Percentiles rank a stretch among this genome's conserved stretches.
These are phyloP conservation scores for Galaxea fascicularis DNA, from an alignment of 92 coral and sea anemone species.

Conservation along the genomic window DNA sequence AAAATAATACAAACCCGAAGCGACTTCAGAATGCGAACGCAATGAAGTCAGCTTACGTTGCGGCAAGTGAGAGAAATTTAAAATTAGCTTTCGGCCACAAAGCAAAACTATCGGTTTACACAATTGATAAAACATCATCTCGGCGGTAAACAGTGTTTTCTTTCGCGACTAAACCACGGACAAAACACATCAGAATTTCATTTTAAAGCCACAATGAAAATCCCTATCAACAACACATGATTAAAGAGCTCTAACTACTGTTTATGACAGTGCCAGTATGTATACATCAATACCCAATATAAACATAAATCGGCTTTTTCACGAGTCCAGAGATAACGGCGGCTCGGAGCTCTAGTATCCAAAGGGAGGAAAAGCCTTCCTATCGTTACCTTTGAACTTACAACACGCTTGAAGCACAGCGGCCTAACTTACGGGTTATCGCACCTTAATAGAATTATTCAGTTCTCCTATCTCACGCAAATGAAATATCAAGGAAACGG, in stretches of 20 bases:
- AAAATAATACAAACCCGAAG: not conserved
- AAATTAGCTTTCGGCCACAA: slow-evolving; percentile 3
- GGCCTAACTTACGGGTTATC: not conserved
- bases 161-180: slow-evolving; percentile 17
- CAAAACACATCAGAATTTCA: slow-evolving; percentile 37
- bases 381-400: not conserved
- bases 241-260: slow-evolving; percentile 24
- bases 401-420: not conserved
- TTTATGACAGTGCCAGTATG: slow-evolving; percentile 30
- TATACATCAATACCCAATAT: slow-evolving; percentile 32
- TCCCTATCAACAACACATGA: slow-evolving; percentile 44
- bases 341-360: not conserved
- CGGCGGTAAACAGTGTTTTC: slow-evolving; percentile 15
- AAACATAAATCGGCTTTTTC: slow-evolving; percentile 44
- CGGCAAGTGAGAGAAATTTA: slow-evolving; percentile 6
- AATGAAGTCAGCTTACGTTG: not conserved
- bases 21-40: not conserved
- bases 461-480: slow-evolving; percentile 36
- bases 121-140: slow-evolving; percentile 1
- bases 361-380: not conserved
- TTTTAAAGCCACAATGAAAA: slow-evolving; percentile 37
- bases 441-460: slow-evolving; percentile 19
- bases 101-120: slow-evolving; percentile 23
- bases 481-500: slow-evolving; percentile 18
- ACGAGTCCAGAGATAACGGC: slow-evolving; percentile 18